Evolutionary conservation across 2,888 invertebrate species (phyloP).

Genomic region (Priocnemis perturbator): DNA sequence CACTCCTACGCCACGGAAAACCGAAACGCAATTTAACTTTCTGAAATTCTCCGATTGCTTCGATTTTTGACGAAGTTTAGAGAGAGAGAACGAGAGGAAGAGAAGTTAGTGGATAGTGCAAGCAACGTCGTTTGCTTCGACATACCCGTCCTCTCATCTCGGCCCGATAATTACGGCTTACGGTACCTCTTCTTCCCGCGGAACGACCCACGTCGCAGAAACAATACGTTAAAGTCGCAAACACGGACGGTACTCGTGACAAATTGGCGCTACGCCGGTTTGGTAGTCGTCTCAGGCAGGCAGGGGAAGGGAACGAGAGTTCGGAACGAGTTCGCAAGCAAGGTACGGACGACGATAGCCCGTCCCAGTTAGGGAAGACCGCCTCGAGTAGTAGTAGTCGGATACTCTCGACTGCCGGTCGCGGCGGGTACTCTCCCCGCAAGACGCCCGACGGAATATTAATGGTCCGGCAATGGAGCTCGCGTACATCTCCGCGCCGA

Average conservation of each 20-base stretch:
- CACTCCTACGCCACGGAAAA: too few relatives aligned
- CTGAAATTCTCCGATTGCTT: too few relatives aligned
- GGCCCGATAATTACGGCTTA: too few relatives aligned
- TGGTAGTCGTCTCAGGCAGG: background rate
- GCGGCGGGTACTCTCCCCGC: background rate
- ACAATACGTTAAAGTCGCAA: too few relatives aligned
- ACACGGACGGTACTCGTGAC: constrained; percentile 3
- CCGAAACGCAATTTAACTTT: too few relatives aligned
- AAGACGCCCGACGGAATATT: constrained; percentile 35
- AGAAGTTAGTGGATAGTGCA: too few relatives aligned
- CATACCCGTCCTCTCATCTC: too few relatives aligned
- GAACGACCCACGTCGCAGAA: too few relatives aligned
- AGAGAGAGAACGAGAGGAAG: too few relatives aligned
- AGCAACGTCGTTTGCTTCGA: too few relatives aligned
- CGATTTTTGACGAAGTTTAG: too few relatives aligned
- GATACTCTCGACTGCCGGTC: background rate
- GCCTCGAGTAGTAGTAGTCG: background rate
- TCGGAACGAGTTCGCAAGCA: constrained; percentile 11
- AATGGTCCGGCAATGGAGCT: constrained; percentile 28
- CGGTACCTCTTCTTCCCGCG: too few relatives aligned
- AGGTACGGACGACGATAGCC: constrained; percentile 3
- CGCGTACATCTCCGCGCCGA: constrained; percentile 4
- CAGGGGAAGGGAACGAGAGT: background rate
- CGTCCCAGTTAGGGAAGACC: constrained; percentile 15
- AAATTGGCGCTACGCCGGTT: constrained; percentile 5